Evolutionary conservation across 2,888 invertebrate species (phyloP).

Genomic region (Lumbricus terrestris): DNA sequence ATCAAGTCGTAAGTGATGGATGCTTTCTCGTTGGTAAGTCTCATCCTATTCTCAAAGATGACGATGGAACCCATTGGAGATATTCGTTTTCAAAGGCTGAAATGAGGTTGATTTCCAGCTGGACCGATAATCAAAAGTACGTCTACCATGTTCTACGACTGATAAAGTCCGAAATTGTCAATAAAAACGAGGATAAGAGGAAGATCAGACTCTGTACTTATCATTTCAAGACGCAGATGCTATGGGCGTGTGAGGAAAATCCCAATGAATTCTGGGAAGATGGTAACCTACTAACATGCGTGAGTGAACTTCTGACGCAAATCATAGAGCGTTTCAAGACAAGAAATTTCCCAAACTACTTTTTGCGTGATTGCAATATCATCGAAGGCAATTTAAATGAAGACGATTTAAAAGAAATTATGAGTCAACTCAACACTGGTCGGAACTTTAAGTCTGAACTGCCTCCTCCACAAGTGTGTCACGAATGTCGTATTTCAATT

Average conservation of each 20-base stretch:
- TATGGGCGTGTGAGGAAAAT: conserved; percentile 14
- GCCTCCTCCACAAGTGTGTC: no score
- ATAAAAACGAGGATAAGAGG: no score
- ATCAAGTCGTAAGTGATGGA: neutral
- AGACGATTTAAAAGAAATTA: no score
- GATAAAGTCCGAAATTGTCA: neutral
- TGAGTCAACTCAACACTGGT: no score
- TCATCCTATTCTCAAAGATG: neutral
- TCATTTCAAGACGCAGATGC: conserved; percentile 11
- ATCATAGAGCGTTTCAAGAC: neutral
- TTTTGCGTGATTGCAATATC: neutral
- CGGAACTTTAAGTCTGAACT: no score
- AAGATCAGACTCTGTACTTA: conserved; percentile 4
- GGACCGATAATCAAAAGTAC: neutral
- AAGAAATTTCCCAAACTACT: neutral
- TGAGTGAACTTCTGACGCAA: neutral
- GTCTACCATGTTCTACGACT: neutral
- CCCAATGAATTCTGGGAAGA: neutral
- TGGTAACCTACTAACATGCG: no score
- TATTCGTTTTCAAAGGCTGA: conserved; percentile 19
- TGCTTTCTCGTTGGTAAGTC: neutral
- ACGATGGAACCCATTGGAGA: neutral
- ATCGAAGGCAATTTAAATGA: no score
- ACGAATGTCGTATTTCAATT: no score
- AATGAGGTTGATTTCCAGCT: neutral